Conservation (phyloP, 2,113 vertebrate species). For the Herpailurus yagouaroundi region DNA sequence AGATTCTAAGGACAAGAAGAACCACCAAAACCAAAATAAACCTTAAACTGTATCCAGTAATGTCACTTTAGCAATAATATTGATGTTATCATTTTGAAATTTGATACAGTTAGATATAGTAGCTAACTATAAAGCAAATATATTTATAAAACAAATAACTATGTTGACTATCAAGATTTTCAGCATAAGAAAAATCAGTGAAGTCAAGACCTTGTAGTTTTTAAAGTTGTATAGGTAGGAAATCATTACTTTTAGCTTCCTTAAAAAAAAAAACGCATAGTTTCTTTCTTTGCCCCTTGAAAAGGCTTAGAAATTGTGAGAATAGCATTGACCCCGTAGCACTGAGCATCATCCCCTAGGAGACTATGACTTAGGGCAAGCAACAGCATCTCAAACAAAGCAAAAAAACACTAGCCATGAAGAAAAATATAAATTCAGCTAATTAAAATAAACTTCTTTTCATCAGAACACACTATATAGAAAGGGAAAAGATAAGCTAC, state of each 20-base stretch:
- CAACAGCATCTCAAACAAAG: not conserved
- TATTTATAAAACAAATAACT: not conserved
- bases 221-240: not conserved
- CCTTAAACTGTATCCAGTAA: not conserved
- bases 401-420: not conserved
- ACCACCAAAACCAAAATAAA: not conserved
- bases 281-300: not conserved
- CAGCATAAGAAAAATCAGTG: not conserved
- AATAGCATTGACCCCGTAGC: not conserved
- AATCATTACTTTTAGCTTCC: not conserved
- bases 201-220: not conserved
- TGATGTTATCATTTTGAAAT: slow-evolving; percentile 35
- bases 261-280: not conserved
- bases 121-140: not conserved
- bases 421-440: not conserved
- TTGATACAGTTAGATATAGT: not conserved
- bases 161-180: not conserved
- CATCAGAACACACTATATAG: not conserved
- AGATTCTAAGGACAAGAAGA: not conserved
- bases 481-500: not conserved
- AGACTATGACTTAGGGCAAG: not conserved
- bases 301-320: not conserved
- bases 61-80: not conserved
- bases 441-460: not conserved
- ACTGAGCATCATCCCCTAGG: not conserved